Evolutionary conservation across 2,113 vertebrate genomes (phyloP).

Genomic region (Coryphaenoides rupestris): DNA sequence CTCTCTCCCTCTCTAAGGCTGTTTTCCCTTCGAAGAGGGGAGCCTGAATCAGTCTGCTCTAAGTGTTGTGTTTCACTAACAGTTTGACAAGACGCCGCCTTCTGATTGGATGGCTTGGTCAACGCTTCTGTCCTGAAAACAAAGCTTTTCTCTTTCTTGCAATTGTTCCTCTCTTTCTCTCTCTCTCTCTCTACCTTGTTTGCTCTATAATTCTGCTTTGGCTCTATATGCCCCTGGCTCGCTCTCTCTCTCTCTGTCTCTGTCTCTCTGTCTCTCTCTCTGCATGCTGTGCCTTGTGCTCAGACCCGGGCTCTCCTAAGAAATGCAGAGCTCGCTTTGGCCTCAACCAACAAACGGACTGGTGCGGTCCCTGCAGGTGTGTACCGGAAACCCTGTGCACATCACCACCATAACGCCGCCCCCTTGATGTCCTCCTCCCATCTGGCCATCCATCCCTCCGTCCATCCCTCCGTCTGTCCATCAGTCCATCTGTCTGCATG

Average conservation of each 20-base stretch:
- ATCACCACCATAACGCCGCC: slow-evolving; percentile 52
- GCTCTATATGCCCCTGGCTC: slow-evolving; percentile 13
- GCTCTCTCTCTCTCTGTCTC: slow-evolving; percentile 20
- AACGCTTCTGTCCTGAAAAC: slow-evolving; percentile 31
- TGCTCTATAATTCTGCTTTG: not conserved
- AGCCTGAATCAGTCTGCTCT: not conserved
- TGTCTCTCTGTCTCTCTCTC: slow-evolving; percentile 60
- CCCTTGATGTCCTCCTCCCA: slow-evolving; percentile 39
- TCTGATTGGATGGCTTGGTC: slow-evolving; percentile 20
- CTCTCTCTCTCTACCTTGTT: not conserved
- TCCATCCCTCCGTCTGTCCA: slow-evolving; percentile 31
- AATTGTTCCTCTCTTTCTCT: slow-evolving; percentile 9
- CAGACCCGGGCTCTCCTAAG: slow-evolving; percentile 99
- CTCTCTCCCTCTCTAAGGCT: slow-evolving; percentile 5
- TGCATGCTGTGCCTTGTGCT: slow-evolving; percentile 83
- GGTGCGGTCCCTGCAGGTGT: slow-evolving; percentile 99
- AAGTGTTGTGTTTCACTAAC: slow-evolving; percentile 47
- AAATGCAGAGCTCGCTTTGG: slow-evolving; percentile 99
- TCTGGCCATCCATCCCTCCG: slow-evolving; percentile 16
- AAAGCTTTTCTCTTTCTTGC: not conserved
- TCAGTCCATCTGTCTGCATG: slow-evolving; percentile 39
- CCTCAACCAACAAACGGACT: slow-evolving; percentile 99
- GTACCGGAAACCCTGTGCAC: slow-evolving; percentile 73
- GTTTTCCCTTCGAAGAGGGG: slow-evolving; percentile 10
- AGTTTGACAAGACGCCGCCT: slow-evolving; percentile 27